phyloP scores from a whole-genome alignment of 2,797 vertebrate genomes.

The Microctenopoma stevenorrisi region DNA sequence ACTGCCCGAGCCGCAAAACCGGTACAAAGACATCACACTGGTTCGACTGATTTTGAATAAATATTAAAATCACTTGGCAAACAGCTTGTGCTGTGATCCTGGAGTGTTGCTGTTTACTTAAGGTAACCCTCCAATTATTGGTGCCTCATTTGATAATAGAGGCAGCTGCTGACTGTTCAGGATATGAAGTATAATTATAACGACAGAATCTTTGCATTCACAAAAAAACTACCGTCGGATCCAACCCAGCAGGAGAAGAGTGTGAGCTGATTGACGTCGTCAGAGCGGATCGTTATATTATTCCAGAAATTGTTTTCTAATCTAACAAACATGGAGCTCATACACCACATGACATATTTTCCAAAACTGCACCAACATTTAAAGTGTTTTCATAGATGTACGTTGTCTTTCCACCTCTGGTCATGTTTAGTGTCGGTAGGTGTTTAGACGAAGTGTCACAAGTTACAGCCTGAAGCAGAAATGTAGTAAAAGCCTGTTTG shows the following conservation, averaged over 20 bases:
- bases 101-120: conserved; percentile 20
- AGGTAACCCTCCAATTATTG: conserved; percentile 12
- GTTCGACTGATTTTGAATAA: conserved; percentile 57
- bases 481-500: not conserved
- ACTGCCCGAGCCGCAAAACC: conserved; percentile 49
- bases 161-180: not conserved
- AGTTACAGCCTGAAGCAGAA: not conserved
- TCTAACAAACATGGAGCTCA: too few relatives aligned
- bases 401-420: not conserved
- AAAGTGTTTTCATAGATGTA: not conserved
- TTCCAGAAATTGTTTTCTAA: too few relatives aligned
- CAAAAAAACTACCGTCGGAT: not conserved
- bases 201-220: too few relatives aligned
- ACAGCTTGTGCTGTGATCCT: conserved; percentile 1
- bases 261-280: too few relatives aligned
- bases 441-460: not conserved
- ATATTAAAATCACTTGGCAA: conserved; percentile 40
- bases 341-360: too few relatives aligned
- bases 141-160: not conserved
- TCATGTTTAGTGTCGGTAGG: not conserved
- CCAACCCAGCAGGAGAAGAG: not conserved
- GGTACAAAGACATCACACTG: conserved; percentile 30
- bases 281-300: too few relatives aligned
- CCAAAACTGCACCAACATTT: not conserved
- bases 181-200: too few relatives aligned